Evolutionary conservation across 2,888 invertebrate species (phyloP).

Genomic region (Siphlonurus alternatus): DNA sequence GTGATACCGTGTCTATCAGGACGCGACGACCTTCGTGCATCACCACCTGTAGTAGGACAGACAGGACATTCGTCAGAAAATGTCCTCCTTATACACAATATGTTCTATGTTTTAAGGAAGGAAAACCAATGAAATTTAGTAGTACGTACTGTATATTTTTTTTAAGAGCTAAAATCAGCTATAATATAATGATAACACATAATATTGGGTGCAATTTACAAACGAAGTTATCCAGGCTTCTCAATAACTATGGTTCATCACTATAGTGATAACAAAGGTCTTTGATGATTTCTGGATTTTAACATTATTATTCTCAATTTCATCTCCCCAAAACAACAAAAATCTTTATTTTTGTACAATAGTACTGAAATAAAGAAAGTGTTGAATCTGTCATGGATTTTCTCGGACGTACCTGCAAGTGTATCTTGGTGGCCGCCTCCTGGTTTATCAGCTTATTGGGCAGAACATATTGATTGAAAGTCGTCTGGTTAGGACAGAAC

Average conservation of each 20-base stretch:
- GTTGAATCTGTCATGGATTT: no score
- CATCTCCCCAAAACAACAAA: no score
- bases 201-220: no score
- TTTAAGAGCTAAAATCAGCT: no score
- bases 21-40: slow-evolving; percentile 7
- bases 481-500: slow-evolving; percentile 4
- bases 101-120: background rate
- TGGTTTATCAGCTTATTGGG: slow-evolving; percentile 8
- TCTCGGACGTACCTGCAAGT: slow-evolving; percentile 10
- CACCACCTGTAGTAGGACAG: slow-evolving; percentile 5
- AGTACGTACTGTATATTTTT: no score
- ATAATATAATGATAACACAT: no score
- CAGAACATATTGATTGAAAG: slow-evolving; percentile 10
- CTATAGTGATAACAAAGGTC: no score
- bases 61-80: no score
- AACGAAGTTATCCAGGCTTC: no score
- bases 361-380: background rate
- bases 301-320: background rate
- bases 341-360: background rate
- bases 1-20: slow-evolving; percentile 7
- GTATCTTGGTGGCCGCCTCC: slow-evolving; percentile 10
- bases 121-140: background rate
- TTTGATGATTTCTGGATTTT: no score
- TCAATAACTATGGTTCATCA: no score
- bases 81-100: no score